Percentiles rank a stretch among this genome's conserved stretches.
Conservation (phyloP, 1,140 invertebrate species). For the Pseudomyrmex concolor region DNA sequence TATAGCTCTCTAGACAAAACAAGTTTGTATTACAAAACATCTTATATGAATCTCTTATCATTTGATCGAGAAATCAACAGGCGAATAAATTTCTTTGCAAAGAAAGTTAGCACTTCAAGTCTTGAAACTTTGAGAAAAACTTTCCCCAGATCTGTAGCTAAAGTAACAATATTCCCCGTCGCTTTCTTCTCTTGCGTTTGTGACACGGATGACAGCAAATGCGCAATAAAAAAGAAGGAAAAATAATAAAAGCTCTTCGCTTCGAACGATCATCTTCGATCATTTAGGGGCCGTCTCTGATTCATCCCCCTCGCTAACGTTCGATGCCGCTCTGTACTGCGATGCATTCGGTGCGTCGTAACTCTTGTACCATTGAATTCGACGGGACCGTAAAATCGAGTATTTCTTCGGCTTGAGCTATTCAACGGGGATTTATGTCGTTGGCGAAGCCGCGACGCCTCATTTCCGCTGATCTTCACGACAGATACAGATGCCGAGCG, state of each 20-base stretch:
- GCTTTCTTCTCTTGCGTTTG: conserved; percentile 3
- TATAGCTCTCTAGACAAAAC: background rate
- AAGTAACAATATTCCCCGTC: background rate
- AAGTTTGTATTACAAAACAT: background rate
- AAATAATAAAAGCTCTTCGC: conserved; percentile 39
- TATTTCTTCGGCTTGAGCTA: conserved; percentile 62
- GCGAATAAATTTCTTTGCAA: background rate
- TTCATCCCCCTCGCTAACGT: conserved; percentile 60
- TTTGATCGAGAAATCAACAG: background rate
- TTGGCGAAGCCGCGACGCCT: conserved; percentile 58
- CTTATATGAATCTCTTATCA: background rate
- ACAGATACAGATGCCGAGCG: conserved; percentile 10
- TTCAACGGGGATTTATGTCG: conserved; percentile 68
- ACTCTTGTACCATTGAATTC: conserved; percentile 77
- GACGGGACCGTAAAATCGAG: conserved; percentile 73
- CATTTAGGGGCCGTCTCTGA: conserved; percentile 70
- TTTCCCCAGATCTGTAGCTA: conserved; percentile 1
- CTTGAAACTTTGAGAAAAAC: background rate
- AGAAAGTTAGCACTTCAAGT: background rate
- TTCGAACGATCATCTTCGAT: conserved; percentile 63
- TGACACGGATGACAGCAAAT: conserved; percentile 47
- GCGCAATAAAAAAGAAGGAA: conserved; percentile 22
- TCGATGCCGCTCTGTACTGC: conserved; percentile 14
- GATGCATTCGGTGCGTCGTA: conserved; percentile 68
- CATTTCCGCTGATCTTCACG: conserved; percentile 64